phyloP scores from a whole-genome alignment of 2,797 vertebrate genomes.

The Tauraco hartlaubi region DNA sequence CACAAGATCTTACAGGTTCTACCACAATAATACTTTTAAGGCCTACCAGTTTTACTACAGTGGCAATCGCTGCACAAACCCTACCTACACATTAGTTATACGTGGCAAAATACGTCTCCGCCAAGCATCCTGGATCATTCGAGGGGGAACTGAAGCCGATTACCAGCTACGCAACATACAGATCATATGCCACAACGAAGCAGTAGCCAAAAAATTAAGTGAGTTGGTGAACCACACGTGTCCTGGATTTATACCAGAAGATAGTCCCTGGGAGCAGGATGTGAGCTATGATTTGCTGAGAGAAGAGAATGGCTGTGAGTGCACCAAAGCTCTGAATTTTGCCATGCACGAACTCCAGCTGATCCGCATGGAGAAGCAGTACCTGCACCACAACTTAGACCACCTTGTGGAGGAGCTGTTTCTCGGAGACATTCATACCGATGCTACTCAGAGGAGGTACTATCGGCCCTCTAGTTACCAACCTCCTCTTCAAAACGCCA shows the following conservation, averaged over 20 bases:
- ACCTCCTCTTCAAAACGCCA: slow-evolving; percentile 91
- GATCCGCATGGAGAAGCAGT: slow-evolving; percentile 94
- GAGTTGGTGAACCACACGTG: slow-evolving; percentile 87
- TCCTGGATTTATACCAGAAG: slow-evolving; percentile 78
- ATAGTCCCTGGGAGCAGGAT: slow-evolving; percentile 83
- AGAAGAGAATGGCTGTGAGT: slow-evolving; percentile 89
- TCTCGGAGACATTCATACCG: slow-evolving; percentile 94
- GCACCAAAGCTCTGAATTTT: slow-evolving; percentile 90
- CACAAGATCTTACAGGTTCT: slow-evolving; percentile 94
- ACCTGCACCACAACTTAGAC: slow-evolving; percentile 91
- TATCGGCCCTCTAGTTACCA: slow-evolving; percentile 97
- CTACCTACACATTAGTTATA: slow-evolving; percentile 90
- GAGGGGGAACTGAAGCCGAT: slow-evolving; percentile 94
- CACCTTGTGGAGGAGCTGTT: slow-evolving; percentile 95
- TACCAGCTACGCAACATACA: slow-evolving; percentile 90
- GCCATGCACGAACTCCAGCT: slow-evolving; percentile 97
- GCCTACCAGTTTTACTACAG: slow-evolving; percentile 96
- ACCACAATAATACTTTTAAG: slow-evolving; percentile 93
- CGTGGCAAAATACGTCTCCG: slow-evolving; percentile 91
- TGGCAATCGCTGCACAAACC: slow-evolving; percentile 94
- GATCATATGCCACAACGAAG: slow-evolving; percentile 88
- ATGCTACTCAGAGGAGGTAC: slow-evolving; percentile 90
- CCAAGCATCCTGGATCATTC: slow-evolving; percentile 97
- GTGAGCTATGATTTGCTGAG: slow-evolving; percentile 88
- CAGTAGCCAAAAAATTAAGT: slow-evolving; percentile 84